phyloP scores from a whole-genome alignment of 1,140 invertebrate genomes.

The Rhizoglyphus robini region DNA sequence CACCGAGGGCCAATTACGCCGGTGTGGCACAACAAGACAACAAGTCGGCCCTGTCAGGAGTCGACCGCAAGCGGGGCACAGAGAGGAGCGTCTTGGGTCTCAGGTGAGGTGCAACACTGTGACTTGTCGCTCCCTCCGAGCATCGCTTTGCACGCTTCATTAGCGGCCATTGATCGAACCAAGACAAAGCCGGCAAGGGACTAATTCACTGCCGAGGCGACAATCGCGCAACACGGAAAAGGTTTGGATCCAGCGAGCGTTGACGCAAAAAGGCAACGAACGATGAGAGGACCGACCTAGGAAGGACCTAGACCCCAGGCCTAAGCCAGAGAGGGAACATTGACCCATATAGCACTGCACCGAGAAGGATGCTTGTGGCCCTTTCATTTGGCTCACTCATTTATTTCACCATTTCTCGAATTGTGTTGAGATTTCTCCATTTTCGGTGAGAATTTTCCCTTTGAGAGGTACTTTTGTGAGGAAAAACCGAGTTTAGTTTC shows the following conservation, averaged over 20 bases:
- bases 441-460: slow-evolving; percentile 10
- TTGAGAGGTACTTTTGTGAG: background rate
- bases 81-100: background rate
- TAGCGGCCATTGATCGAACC: background rate
- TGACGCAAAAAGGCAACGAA: background rate
- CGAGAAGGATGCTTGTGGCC: background rate
- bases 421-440: background rate
- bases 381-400: background rate
- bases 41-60: background rate
- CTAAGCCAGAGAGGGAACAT: background rate
- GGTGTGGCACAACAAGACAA: background rate
- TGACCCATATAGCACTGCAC: background rate
- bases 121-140: background rate
- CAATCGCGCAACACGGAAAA: background rate
- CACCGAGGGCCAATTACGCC: background rate
- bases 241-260: background rate
- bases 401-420: background rate
- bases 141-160: slow-evolving; percentile 16
- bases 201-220: slow-evolving; percentile 4
- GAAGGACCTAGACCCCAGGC: background rate
- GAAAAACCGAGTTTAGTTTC: background rate
- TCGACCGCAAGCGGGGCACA: background rate
- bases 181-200: background rate
- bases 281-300: background rate
- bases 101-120: background rate